phyloP scores from a whole-genome alignment of 2,113 vertebrate species.

The Gnathonemus longibarbis region DNA sequence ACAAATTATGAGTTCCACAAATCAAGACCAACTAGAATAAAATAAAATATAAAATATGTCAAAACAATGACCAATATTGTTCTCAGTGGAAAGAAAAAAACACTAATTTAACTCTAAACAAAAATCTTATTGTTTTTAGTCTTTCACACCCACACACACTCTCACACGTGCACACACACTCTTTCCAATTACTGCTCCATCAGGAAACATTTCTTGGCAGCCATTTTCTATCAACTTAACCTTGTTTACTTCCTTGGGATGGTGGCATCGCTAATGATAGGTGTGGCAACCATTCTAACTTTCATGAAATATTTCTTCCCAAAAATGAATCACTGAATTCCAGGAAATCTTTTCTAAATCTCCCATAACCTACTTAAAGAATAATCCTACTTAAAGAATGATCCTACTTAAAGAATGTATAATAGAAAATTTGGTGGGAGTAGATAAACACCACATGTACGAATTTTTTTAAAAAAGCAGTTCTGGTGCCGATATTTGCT shows the following conservation, averaged over 20 bases:
- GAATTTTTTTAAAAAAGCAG: neutral
- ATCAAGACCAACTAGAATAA: neutral
- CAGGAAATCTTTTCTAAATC: neutral
- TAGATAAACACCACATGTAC: neutral
- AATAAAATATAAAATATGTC: neutral
- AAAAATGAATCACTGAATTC: neutral
- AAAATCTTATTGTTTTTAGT: neutral
- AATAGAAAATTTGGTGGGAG: neutral
- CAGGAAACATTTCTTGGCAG: neutral
- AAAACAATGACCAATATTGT: slow-evolving; percentile 3
- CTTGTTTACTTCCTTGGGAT: neutral
- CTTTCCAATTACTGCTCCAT: slow-evolving; percentile 1
- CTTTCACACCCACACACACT: neutral
- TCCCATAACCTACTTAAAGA: neutral
- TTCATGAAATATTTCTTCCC: neutral
- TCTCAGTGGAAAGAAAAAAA: neutral
- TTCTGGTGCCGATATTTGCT: neutral
- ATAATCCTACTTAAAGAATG: neutral
- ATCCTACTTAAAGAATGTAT: neutral
- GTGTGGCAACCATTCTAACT: neutral
- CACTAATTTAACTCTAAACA: neutral
- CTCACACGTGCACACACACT: neutral
- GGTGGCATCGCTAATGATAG: neutral
- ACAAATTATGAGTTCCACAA: neutral
- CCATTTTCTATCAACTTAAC: neutral